Conservation (phyloP, 2,797 vertebrate genomes). For the Sebastes alutus region DNA sequence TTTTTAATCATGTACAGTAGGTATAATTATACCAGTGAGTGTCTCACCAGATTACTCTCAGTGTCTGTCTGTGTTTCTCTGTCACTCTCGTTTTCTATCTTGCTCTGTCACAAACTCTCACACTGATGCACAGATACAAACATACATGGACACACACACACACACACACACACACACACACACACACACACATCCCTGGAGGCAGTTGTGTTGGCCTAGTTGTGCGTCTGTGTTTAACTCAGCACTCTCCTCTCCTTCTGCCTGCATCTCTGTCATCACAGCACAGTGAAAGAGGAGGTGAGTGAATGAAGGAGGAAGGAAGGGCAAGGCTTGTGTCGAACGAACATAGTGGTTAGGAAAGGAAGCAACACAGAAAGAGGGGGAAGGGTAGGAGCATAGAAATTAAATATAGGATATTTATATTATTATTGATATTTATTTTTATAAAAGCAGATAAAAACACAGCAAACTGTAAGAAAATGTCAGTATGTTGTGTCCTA, state of each 20-base stretch:
- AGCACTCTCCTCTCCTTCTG: slow-evolving; percentile 60
- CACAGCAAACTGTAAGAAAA: not conserved
- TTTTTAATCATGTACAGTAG: slow-evolving; percentile 29
- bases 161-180: slow-evolving; percentile 28
- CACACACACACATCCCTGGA: slow-evolving; percentile 60
- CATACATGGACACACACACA: slow-evolving; percentile 16
- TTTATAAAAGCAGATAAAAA: not conserved
- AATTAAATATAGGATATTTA: not conserved
- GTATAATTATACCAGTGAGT: slow-evolving; percentile 37
- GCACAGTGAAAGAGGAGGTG: slow-evolving; percentile 33
- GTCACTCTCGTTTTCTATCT: slow-evolving; percentile 38
- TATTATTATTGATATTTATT: not conserved
- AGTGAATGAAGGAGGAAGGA: slow-evolving; percentile 24
- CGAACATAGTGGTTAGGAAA: not conserved
- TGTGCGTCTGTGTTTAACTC: slow-evolving; percentile 74
- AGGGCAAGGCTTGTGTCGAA: not conserved
- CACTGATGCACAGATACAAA: slow-evolving; percentile 16
- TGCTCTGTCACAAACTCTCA: slow-evolving; percentile 19
- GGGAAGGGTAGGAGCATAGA: not conserved
- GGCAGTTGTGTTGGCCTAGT: slow-evolving; percentile 75
- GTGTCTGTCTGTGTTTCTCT: slow-evolving; percentile 19
- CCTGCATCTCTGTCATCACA: slow-evolving; percentile 55
- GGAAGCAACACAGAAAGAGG: not conserved
- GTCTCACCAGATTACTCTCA: slow-evolving; percentile 31
- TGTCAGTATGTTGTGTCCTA: not conserved